Conservation (phyloP, 2,113 vertebrate genomes). For the Petrocephalus microphthalmus region DNA sequence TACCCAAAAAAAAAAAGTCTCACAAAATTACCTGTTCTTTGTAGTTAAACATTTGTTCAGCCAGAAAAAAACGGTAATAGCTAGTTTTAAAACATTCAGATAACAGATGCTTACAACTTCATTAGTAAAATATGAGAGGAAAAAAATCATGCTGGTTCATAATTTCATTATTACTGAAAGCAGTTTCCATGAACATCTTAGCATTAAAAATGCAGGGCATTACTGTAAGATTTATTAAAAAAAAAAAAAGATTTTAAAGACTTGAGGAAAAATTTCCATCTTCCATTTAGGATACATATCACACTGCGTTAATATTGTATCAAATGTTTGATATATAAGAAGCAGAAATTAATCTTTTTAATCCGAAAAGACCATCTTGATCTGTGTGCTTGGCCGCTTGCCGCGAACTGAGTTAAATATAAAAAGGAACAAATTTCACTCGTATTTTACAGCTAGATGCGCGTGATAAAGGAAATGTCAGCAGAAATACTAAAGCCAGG, state of each 20-base stretch:
- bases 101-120: neutral
- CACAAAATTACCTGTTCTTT: neutral
- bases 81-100: neutral
- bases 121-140: neutral
- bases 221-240: neutral
- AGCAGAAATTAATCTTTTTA: constrained; percentile 56
- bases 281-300: constrained; percentile 36
- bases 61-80: neutral
- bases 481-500: constrained; percentile 90
- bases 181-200: neutral
- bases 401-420: constrained; percentile 57
- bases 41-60: neutral
- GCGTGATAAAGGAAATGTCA: constrained; percentile 99
- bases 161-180: neutral
- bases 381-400: constrained; percentile 54
- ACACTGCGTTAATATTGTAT: constrained; percentile 60
- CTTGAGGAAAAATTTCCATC: neutral
- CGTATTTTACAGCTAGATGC: constrained; percentile 81
- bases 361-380: constrained; percentile 65
- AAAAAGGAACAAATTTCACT: constrained; percentile 74
- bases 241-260: neutral
- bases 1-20: neutral
- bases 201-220: neutral
- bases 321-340: constrained; percentile 52
- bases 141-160: neutral